A percentile compares a stretch with the other conserved stretches of the same genome.
phyloP scores from a whole-genome alignment of 2,113 vertebrate genomes.

The Cheilinus undulatus region DNA sequence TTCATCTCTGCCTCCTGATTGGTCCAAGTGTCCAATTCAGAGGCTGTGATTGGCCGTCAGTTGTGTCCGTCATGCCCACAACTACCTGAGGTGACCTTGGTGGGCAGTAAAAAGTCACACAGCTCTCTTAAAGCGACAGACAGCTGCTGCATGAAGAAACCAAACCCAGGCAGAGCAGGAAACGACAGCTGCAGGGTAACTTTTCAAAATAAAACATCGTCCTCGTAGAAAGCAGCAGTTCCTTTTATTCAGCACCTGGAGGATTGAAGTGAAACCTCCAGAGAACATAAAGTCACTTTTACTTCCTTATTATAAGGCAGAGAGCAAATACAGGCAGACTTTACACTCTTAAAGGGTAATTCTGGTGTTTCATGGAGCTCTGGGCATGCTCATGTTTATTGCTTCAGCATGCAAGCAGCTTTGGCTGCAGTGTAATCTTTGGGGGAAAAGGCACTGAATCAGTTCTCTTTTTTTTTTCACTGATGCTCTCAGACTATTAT shows the following conservation, averaged over 20 bases:
- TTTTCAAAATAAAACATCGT: not conserved
- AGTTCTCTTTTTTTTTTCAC: no score
- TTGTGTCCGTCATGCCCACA: not conserved
- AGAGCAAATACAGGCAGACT: not conserved
- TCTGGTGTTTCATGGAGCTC: not conserved
- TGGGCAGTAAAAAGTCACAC: not conserved
- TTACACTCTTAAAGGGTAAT: not conserved
- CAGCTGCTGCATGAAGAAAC: not conserved
- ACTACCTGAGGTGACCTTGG: conserved; percentile 56
- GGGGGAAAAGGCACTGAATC: no score
- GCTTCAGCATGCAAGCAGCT: no score
- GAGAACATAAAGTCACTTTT: not conserved
- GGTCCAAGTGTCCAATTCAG: not conserved
- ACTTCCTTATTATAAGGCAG: not conserved
- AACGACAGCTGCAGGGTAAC: not conserved
- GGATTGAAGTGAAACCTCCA: not conserved
- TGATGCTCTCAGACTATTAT: fast-evolving
- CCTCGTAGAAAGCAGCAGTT: no score
- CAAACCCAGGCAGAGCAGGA: conserved; percentile 1
- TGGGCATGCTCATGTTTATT: no score
- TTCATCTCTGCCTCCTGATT: not conserved
- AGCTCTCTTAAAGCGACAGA: conserved; percentile 36
- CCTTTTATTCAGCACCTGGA: not conserved
- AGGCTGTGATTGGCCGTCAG: not conserved
- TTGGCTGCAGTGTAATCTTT: no score